These are phyloP conservation scores for Drosophila subobscura DNA, from an alignment of 1,140 invertebrate species.

Conservation along the genomic window DNA sequence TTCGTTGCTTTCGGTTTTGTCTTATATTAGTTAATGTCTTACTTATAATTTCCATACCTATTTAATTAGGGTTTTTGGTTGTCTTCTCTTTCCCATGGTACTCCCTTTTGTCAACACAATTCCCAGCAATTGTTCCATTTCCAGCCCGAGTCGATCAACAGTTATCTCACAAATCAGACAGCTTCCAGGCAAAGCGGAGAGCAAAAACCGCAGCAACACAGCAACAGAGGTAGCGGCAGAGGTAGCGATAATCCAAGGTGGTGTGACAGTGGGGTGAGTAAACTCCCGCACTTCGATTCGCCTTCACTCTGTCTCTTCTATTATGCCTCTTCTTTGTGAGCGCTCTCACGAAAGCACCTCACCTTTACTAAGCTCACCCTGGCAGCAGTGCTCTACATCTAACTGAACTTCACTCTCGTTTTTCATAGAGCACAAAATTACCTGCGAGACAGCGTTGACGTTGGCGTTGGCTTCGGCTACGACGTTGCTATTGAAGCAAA, in stretches of 20 bases:
- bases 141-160: constrained; percentile 14
- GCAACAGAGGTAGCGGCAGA: constrained; percentile 3
- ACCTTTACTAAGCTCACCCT: no score
- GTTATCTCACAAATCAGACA: constrained; percentile 55
- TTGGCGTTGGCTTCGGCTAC: constrained; percentile 24
- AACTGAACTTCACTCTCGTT: constrained; percentile 78
- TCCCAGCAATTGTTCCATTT: constrained; percentile 48
- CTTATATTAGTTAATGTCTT: neutral
- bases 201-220: constrained; percentile 52
- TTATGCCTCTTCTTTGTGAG: no score
- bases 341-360: no score
- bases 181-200: constrained; percentile 37
- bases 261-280: no score
- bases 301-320: no score
- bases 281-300: no score
- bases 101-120: constrained; percentile 20
- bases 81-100: no score
- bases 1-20: neutral
- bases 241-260: neutral
- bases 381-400: constrained; percentile 34
- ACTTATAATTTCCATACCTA: constrained; percentile 13
- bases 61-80: constrained; percentile 24
- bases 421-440: constrained; percentile 73
- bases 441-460: constrained; percentile 56
- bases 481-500: constrained; percentile 13